Base-by-base conservation (phyloP, 2,113 vertebrate species). In the Myiagra hebetior region DNA sequence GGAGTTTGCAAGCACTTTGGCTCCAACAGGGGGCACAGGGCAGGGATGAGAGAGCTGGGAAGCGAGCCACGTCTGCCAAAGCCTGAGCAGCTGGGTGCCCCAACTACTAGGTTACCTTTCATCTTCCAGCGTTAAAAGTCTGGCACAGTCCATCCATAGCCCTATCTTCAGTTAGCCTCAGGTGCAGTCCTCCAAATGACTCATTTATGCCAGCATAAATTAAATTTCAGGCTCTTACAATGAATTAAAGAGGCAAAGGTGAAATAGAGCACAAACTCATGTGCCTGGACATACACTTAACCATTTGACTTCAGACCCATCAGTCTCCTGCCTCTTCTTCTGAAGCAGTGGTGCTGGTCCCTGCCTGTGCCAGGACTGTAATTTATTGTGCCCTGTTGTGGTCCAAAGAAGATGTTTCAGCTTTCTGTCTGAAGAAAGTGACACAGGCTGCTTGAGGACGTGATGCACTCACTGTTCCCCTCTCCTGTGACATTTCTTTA, bases 401-500 rank as follows among this genome's bases (percentile, higher is more conserved):
- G 53, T 52, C 50, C 0, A 0, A 70, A 37, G 27, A 70, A 37
- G 27, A 70, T 37, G 50, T 69, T 87, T 37, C 49, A 76, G 35
- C 24, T 88, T 92, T 64, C 68, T 91, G 47, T 17, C 50, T 73
- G 53, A 88, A 90, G 59, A 85, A 87, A 83, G 35, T 27, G 49
- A 55, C 69, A 87, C 18, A 39, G 49, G 33, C 84, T 92, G 21
- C 49, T 78, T 74, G 69, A 94, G 72, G 79, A 85, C 13, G 3
- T 26, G 35, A 59, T 39, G 21, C 50, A 74, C 68, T 86, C 44
- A 5, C 60, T 84, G 47, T 86, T 89, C 39, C 46, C 9, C 79
- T 92, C 68, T 85, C 76, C 63, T 56, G 37, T 77, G 81, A 68
- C 74, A 82, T 89, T 91, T 90, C 68, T 95, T 91, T 95, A 84